phyloP scores from a whole-genome alignment of 1,140 invertebrate species.

The Pogonomyrmex californicus region DNA sequence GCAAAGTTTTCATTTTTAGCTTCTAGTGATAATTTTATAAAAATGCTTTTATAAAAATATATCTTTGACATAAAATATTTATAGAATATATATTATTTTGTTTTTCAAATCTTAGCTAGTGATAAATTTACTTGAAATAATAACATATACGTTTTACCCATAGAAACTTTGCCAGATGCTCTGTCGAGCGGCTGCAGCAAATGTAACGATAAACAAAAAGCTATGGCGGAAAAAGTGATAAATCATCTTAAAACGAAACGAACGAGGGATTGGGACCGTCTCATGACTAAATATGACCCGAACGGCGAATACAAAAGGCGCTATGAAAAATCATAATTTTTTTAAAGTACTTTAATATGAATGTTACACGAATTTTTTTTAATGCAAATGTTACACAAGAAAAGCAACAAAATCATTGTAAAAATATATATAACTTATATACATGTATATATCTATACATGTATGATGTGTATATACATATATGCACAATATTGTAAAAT shows the following conservation, averaged over 20 bases:
- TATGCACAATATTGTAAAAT: neutral
- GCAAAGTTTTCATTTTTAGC: neutral
- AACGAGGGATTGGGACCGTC: constrained; percentile 83
- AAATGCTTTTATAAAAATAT: neutral
- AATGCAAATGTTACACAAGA: neutral
- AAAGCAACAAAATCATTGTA: neutral
- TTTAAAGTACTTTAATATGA: constrained; percentile 29
- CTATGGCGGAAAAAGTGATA: constrained; percentile 83
- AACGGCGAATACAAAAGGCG: constrained; percentile 82
- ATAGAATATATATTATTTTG: no score
- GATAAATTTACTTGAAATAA: constrained; percentile 30
- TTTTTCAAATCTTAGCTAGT: neutral
- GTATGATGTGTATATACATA: no score
- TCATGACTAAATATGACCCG: constrained; percentile 85
- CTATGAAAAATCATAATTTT: constrained; percentile 71
- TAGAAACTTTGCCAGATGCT: constrained; percentile 85
- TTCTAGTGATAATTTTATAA: neutral
- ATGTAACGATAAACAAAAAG: constrained; percentile 85
- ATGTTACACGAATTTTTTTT: neutral
- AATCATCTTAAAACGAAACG: constrained; percentile 81
- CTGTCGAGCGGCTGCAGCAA: constrained; percentile 82
- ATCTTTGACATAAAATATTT: neutral
- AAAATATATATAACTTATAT: neutral
- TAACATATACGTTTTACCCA: constrained; percentile 57
- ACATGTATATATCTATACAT: no score